A percentile compares a stretch with the other conserved stretches of the same genome.
Evolutionary conservation across 2,797 vertebrate genomes (phyloP).

Genomic region (Dicrostonyx torquatus): DNA sequence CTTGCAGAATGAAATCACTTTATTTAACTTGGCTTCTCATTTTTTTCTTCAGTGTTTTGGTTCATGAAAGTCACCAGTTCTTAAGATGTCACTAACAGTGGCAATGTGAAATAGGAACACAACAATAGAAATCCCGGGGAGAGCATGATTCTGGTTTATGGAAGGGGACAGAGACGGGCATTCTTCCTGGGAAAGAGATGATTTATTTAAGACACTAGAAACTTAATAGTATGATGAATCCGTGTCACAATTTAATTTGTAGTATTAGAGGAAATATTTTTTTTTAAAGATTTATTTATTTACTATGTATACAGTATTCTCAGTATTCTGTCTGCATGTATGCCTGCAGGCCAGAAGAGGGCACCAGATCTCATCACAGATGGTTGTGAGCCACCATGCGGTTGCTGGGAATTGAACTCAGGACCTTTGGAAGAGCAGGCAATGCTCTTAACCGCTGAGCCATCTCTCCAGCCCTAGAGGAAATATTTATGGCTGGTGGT

Average conservation of each 20-base stretch:
- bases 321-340: no score
- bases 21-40: slow-evolving; percentile 2
- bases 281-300: no score
- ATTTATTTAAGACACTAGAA: slow-evolving; percentile 18
- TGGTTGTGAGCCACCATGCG: no score
- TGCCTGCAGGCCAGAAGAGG: no score
- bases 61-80: neutral
- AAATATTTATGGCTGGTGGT: neutral
- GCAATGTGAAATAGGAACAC: slow-evolving; percentile 18
- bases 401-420: no score
- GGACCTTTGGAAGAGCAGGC: no score
- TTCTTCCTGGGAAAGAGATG: slow-evolving; percentile 2
- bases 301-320: no score
- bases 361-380: no score
- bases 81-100: neutral
- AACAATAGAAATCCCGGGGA: neutral
- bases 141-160: neutral
- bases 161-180: neutral
- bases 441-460: no score
- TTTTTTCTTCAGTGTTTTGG: slow-evolving; percentile 34
- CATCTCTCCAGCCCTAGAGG: no score
- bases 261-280: slow-evolving; percentile 11
- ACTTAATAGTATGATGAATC: slow-evolving; percentile 34
- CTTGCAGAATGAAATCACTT: neutral
- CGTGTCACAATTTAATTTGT: slow-evolving; percentile 11